Conservation (phyloP, 2,888 invertebrate genomes). For the Xanthorhoe designata region DNA sequence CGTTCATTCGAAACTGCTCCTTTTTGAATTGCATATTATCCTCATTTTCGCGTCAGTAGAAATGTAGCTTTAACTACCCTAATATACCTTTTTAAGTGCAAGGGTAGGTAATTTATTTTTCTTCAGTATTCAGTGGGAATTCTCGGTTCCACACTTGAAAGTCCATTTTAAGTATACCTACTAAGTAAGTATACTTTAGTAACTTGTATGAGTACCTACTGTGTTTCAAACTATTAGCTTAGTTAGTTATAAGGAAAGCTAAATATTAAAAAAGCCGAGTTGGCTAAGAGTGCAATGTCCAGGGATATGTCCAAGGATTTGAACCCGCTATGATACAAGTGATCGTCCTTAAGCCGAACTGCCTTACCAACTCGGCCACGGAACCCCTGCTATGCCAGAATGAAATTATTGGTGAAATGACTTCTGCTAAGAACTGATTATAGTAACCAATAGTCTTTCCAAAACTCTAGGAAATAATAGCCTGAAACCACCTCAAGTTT, state of each 20-base stretch:
- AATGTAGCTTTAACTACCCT: constrained; percentile 22
- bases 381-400: no score
- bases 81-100: constrained; percentile 36
- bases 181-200: not conserved
- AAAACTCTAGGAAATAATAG: no score
- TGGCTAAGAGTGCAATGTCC: no score
- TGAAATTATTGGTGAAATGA: no score
- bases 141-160: constrained; percentile 11
- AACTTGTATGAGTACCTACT: no score
- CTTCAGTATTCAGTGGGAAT: constrained; percentile 19
- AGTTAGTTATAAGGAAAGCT: not conserved
- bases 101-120: constrained; percentile 32
- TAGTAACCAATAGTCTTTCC: no score
- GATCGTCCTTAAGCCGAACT: no score
- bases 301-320: no score
- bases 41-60: not conserved
- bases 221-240: not conserved
- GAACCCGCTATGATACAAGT: no score
- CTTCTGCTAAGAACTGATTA: no score
- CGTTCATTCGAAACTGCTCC: not conserved
- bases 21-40: not conserved
- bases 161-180: not conserved
- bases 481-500: not conserved
- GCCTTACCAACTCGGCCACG: no score
- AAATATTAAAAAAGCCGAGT: no score